phyloP scores from a whole-genome alignment of 2,888 invertebrate species.

The Chrysodeixis includens region DNA sequence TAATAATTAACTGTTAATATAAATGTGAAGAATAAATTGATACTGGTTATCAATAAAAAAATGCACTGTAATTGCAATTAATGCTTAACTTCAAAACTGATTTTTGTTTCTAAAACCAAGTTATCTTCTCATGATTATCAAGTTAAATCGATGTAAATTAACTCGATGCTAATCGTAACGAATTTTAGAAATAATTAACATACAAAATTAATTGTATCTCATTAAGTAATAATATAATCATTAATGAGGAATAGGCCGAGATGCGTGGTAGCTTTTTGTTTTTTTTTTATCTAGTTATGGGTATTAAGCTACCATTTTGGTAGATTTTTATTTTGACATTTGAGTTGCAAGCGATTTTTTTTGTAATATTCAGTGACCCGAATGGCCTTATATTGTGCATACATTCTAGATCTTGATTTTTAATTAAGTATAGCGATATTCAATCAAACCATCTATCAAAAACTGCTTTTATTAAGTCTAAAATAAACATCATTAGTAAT shows the following conservation, averaged over 20 bases:
- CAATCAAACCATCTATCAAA: too few species aligned
- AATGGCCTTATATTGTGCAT: not conserved
- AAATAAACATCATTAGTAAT: too few species aligned
- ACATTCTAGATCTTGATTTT: not conserved
- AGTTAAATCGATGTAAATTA: slow-evolving; percentile 24
- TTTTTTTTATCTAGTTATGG: not conserved
- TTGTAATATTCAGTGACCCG: not conserved
- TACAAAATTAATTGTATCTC: slow-evolving; percentile 36
- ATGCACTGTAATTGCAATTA: too few species aligned
- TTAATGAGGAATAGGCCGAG: not conserved
- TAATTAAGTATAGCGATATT: too few species aligned
- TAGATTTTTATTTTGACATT: not conserved
- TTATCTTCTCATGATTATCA: slow-evolving; percentile 25
- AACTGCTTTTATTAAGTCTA: too few species aligned
- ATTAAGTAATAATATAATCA: slow-evolving; percentile 32
- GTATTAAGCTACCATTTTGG: not conserved
- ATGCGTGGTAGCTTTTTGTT: not conserved
- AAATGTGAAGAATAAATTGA: too few species aligned
- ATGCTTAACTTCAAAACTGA: not conserved
- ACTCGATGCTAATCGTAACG: slow-evolving; percentile 17
- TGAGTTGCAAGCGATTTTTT: not conserved
- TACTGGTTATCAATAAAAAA: too few species aligned
- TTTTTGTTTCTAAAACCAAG: not conserved
- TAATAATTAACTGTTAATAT: too few species aligned
- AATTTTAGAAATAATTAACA: slow-evolving; percentile 36